A percentile compares a stretch with the other conserved stretches of the same genome.
Evolutionary conservation across 1,140 invertebrate genomes (phyloP).

Genomic region (Scaptodrosophila lebanonensis): DNA sequence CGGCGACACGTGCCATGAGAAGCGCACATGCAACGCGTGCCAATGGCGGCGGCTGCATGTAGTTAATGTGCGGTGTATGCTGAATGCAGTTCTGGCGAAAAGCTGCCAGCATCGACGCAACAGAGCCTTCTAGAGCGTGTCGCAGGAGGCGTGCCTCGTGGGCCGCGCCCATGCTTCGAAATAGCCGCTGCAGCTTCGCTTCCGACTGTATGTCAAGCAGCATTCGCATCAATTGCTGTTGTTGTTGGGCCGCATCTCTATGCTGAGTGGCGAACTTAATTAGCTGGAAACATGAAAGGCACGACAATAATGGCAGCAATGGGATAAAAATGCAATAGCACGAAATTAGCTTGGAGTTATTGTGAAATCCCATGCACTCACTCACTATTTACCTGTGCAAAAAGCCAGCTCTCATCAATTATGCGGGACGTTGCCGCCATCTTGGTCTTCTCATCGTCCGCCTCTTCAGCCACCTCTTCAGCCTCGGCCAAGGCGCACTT

Average conservation of each 20-base stretch:
- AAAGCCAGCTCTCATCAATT: conserved; percentile 76
- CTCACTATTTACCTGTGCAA: conserved; percentile 64
- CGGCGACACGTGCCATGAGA: conserved; percentile 48
- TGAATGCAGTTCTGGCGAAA: conserved; percentile 75
- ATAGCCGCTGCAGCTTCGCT: conserved; percentile 60
- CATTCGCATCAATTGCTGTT: conserved; percentile 56
- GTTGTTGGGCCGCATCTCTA: conserved; percentile 56
- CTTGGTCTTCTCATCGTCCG: conserved; percentile 53
- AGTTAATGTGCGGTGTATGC: conserved; percentile 75
- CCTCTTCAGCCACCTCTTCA: too few relatives aligned
- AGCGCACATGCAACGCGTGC: conserved; percentile 53
- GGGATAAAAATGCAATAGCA: not conserved
- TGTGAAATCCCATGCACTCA: too few relatives aligned
- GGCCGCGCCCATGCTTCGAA: conserved; percentile 44
- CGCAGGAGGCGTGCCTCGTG: conserved; percentile 56
- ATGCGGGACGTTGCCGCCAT: conserved; percentile 50
- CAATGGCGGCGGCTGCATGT: conserved; percentile 70
- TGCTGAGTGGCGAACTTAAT: conserved; percentile 74
- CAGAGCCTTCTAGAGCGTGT: conserved; percentile 52
- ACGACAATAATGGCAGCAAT: not conserved
- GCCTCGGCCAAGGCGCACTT: too few relatives aligned
- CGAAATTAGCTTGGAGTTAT: not conserved
- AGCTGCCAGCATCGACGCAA: conserved; percentile 53
- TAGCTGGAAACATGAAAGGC: conserved; percentile 39
- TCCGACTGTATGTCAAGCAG: conserved; percentile 72